A percentile compares a stretch with the other conserved stretches of the same genome.
Conservation (phyloP, 1,140 invertebrate genomes). For the Drosophila truncata region DNA sequence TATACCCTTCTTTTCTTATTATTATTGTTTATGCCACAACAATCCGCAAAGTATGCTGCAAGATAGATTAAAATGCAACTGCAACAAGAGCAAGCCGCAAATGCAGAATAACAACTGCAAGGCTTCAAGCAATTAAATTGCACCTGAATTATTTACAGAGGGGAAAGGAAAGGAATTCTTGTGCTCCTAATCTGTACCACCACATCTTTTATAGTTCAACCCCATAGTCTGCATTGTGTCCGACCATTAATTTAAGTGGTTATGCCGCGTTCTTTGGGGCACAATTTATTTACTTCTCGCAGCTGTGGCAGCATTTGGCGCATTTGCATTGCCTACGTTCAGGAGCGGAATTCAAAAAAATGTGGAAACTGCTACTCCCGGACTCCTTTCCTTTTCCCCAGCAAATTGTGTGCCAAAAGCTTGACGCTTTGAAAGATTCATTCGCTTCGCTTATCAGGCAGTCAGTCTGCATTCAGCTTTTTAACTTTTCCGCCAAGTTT, state of each 20-base stretch:
- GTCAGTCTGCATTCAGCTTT: conserved; percentile 49
- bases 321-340: conserved; percentile 62
- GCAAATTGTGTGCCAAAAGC: conserved; percentile 33
- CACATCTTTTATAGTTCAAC: conserved; percentile 39
- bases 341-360: conserved; percentile 41
- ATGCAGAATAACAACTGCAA: not conserved
- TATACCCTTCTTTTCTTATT: too few relatives aligned
- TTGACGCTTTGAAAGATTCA: conserved; percentile 54
- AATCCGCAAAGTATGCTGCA: conserved; percentile 26
- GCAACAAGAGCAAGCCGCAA: conserved; percentile 10
- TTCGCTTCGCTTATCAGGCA: conserved; percentile 64
- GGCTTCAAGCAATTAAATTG: conserved; percentile 16
- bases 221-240: conserved; percentile 24
- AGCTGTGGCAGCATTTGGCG: conserved; percentile 55
- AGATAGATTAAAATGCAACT: not conserved
- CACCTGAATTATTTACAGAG: conserved; percentile 22
- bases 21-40: conserved; percentile 1
- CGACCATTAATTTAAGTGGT: conserved; percentile 49
- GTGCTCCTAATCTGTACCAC: conserved; percentile 23
- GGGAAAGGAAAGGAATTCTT: not conserved
- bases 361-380: conserved; percentile 24
- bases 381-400: conserved; percentile 2
- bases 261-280: conserved; percentile 32
- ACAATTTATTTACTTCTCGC: conserved; percentile 43
- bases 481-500: conserved; percentile 58